phyloP scores from a whole-genome alignment of 2,113 vertebrate species.

The Callorhinus ursinus region DNA sequence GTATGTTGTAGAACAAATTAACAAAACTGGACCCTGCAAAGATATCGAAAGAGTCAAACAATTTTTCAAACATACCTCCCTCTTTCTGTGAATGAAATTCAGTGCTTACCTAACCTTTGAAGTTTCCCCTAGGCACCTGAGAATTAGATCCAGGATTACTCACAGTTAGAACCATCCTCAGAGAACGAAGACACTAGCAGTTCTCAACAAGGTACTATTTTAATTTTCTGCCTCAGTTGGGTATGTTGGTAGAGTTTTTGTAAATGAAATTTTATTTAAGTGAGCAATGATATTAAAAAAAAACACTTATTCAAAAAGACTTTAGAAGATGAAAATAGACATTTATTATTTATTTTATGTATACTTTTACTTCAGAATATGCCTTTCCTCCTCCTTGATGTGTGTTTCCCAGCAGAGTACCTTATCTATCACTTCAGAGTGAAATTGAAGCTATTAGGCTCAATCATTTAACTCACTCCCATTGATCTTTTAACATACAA shows the following conservation, averaged over 20 bases:
- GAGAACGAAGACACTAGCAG: not conserved
- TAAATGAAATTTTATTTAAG: conserved; percentile 4
- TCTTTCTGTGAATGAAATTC: conserved; percentile 68
- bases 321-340: not conserved
- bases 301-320: not conserved
- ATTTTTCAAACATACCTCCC: conserved; percentile 43
- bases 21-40: conserved; percentile 49
- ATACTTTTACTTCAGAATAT: conserved; percentile 27
- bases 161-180: conserved; percentile 46
- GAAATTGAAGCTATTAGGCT: not conserved
- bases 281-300: not conserved
- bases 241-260: not conserved
- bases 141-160: conserved; percentile 67
- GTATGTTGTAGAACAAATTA: conserved; percentile 22
- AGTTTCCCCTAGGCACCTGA: conserved; percentile 56
- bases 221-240: conserved; percentile 28
- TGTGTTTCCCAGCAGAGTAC: not conserved
- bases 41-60: not conserved
- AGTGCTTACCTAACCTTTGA: conserved; percentile 43
- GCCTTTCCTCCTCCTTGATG: not conserved
- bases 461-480: not conserved
- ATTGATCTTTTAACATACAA: not conserved
- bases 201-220: not conserved
- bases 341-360: not conserved
- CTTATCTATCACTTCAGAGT: not conserved